Evolutionary conservation across 2,113 vertebrate species (phyloP).

Genomic region (Heloderma charlesbogerti): DNA sequence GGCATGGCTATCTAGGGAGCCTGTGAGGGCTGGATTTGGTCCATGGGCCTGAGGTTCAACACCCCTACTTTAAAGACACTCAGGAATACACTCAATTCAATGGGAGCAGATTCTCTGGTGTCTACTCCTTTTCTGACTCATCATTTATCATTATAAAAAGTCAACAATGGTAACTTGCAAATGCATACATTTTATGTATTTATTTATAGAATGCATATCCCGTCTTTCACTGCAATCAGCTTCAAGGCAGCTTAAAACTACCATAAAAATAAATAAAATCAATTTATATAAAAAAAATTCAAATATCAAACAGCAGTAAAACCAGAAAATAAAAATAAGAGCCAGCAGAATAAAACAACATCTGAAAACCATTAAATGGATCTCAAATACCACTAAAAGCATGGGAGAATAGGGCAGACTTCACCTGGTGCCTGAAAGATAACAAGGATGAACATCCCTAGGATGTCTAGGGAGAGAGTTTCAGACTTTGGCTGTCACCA

Average conservation of each 20-base stretch:
- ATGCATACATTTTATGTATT: not conserved
- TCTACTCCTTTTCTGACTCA: not conserved
- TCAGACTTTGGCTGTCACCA: not conserved
- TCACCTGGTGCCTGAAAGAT: not conserved
- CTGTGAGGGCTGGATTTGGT: too few species aligned
- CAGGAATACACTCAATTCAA: not conserved
- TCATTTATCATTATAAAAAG: not conserved
- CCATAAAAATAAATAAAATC: not conserved
- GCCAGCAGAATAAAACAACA: not conserved
- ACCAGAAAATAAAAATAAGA: not conserved
- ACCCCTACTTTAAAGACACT: not conserved
- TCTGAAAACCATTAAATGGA: not conserved
- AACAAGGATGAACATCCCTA: not conserved
- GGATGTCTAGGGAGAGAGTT: not conserved
- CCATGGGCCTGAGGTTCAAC: too few species aligned
- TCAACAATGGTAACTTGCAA: not conserved
- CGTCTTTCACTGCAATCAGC: not conserved
- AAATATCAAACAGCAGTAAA: not conserved
- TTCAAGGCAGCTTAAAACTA: not conserved
- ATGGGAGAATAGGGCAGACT: not conserved
- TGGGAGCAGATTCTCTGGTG: not conserved
- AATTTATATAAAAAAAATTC: not conserved
- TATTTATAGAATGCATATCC: not conserved
- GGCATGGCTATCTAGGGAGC: too few species aligned
- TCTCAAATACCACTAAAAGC: not conserved